phyloP scores from a whole-genome alignment of 2,797 vertebrate species.

The Sebastes matsubarae region DNA sequence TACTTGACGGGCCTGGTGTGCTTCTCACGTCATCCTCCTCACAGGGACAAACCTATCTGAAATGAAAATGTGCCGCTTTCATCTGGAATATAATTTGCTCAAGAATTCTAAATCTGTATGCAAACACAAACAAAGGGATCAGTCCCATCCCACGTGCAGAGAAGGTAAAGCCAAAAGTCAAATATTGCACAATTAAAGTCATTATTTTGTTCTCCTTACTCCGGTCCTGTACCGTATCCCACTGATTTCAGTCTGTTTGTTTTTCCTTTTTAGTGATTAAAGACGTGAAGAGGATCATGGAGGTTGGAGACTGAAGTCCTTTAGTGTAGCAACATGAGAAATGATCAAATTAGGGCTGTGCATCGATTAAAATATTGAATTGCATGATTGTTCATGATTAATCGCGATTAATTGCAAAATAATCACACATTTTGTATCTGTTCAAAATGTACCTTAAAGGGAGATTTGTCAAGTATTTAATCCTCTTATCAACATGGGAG shows the following conservation, averaged over 20 bases:
- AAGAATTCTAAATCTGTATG: constrained; percentile 3
- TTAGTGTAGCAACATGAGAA: not conserved
- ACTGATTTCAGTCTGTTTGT: not conserved
- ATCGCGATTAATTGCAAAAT: too few species aligned
- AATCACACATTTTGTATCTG: too few species aligned
- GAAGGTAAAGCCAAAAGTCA: constrained; percentile 18
- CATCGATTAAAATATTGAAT: too few species aligned
- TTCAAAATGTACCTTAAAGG: too few species aligned
- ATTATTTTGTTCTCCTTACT: not conserved
- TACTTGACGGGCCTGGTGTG: constrained; percentile 11
- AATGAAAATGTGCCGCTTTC: constrained; percentile 13
- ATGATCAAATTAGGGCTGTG: not conserved
- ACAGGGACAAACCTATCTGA: constrained; percentile 29
- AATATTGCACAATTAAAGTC: not conserved
- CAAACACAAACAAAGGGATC: constrained; percentile 41
- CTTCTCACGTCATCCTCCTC: not conserved
- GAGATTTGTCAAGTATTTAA: too few species aligned
- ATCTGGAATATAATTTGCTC: constrained; percentile 6
- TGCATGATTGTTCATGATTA: too few species aligned
- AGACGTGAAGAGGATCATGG: not conserved
- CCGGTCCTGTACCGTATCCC: not conserved
- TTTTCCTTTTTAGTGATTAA: not conserved
- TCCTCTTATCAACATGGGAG: too few species aligned
- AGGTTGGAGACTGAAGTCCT: not conserved
- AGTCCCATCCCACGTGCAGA: not conserved